phyloP scores from a whole-genome alignment of 1,140 invertebrate genomes.

The Drosophila novamexicana region DNA sequence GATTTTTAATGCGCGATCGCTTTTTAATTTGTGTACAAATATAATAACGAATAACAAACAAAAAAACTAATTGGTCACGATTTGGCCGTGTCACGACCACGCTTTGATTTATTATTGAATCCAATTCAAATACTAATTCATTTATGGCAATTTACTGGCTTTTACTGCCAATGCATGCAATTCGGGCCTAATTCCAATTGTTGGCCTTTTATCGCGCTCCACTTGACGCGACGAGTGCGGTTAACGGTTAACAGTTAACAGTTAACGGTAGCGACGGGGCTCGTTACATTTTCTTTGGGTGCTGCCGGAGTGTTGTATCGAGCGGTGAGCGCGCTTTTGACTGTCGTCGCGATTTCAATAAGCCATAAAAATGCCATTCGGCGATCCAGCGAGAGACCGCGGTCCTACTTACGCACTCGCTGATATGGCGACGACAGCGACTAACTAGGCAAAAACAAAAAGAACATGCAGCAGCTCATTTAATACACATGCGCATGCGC shows the following conservation, averaged over 20 bases:
- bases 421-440: constrained; percentile 27
- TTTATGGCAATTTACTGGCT: constrained; percentile 10
- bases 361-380: constrained; percentile 64
- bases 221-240: constrained; percentile 24
- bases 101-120: constrained; percentile 37
- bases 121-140: constrained; percentile 40
- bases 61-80: constrained; percentile 23
- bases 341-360: constrained; percentile 67
- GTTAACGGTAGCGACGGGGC: constrained; percentile 20
- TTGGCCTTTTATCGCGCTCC: constrained; percentile 18
- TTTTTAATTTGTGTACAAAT: constrained; percentile 73
- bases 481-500: constrained; percentile 50
- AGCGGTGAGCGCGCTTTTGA: constrained; percentile 69
- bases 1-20: constrained; percentile 79
- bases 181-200: constrained; percentile 5
- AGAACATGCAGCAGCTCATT: neutral
- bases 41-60: constrained; percentile 26
- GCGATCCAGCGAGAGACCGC: constrained; percentile 20
- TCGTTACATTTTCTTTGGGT: constrained; percentile 32
- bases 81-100: constrained; percentile 16
- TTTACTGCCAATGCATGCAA: constrained; percentile 27
- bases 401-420: constrained; percentile 39
- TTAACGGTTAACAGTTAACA: neutral
- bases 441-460: constrained; percentile 55
- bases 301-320: constrained; percentile 37